Evolutionary conservation across 2,113 vertebrate species (phyloP).

Genomic region (Clarias gariepinus): DNA sequence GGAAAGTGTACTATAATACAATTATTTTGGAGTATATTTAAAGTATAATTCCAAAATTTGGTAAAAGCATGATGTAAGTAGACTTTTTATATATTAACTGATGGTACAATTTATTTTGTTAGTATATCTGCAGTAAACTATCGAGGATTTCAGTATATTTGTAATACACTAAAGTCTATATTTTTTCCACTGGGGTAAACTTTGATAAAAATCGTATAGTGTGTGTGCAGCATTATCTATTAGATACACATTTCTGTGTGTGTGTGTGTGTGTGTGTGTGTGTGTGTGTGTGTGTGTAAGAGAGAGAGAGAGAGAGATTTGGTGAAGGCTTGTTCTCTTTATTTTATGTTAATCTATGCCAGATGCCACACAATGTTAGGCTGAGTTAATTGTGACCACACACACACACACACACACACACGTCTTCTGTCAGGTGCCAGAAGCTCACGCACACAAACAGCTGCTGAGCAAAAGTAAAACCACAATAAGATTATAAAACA

Average conservation of each 20-base stretch:
- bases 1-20: too few species aligned
- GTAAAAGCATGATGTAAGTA: too few species aligned
- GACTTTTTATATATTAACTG: too few species aligned
- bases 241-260: background rate
- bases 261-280: background rate
- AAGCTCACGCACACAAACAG: background rate
- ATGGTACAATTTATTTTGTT: too few species aligned
- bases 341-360: background rate
- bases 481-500: background rate
- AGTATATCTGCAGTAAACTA: too few species aligned
- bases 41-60: too few species aligned
- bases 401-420: background rate
- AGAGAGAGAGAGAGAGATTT: background rate
- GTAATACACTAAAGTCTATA: too few species aligned
- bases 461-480: background rate
- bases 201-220: background rate
- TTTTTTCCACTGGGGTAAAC: too few species aligned
- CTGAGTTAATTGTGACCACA: background rate
- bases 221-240: background rate
- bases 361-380: slow-evolving; percentile 8
- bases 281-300: background rate
- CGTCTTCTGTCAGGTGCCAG: background rate
- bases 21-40: too few species aligned
- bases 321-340: background rate
- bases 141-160: too few species aligned